Base-by-base conservation (phyloP, 2,797 vertebrate genomes). In the Brotula barbata region DNA sequence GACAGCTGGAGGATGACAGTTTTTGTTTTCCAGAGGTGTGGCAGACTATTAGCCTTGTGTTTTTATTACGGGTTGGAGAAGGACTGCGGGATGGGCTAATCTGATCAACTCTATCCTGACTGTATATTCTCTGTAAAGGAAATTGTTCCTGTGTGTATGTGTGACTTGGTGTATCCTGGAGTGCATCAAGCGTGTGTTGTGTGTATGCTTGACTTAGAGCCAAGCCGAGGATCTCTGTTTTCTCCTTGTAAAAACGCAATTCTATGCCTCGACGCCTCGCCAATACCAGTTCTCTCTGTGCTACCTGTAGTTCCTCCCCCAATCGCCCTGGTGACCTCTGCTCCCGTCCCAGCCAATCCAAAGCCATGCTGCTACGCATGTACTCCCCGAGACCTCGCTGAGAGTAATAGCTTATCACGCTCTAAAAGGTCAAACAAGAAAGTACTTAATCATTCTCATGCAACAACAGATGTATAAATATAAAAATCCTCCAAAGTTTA, bases 231-330 rank as follows among this genome's bases (percentile, higher is more conserved):
- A 97, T 95, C 86, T 95, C 94, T 44, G 91, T 95, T 80, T 95
- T 96, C 78, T 96, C 95, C 76, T 96, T 97, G 81, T 94, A 93
- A 86, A 95, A 96, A 54, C 95, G 92, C 2, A 96, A 88, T 74
- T 97, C 95, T 23, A 89, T 80, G 44, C 95, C 95, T 5, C 88
- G 90, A 64, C 90, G 90, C 7, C 93, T 89, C 16, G 94, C 91
- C 75, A 93, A 85, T 22, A 92, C 93, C 57, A 97, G 58, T 79
- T 96, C 93, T 76, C 86, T 90, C 72, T 94, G 88, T 0, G 91
- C 93, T 72, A 85, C 77, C 64, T 93, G 92, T 14, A 95, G 90
- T 86, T 97, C 94, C 71, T 89, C 89, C 20, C 90, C 91, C 14
- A 95, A 88, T 43, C 89, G 84, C 31, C 94, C 95, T 0, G 93